A percentile compares a stretch with the other conserved stretches of the same genome.
Evolutionary conservation across 2,797 vertebrate genomes (phyloP).

Genomic region (Microhierax caerulescens): DNA sequence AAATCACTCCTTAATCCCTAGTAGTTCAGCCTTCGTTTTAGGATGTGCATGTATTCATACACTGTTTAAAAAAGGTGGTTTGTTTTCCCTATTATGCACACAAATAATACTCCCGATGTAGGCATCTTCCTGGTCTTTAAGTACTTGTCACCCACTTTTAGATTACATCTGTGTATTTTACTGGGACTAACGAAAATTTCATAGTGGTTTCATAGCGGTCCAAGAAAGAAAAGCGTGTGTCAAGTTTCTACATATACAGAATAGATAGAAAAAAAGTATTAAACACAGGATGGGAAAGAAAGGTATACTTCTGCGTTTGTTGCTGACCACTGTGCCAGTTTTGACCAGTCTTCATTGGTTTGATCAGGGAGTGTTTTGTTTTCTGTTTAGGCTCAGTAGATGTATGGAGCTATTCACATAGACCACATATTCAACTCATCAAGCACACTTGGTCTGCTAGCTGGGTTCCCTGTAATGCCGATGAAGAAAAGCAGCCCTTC

Average conservation of each 20-base stretch:
- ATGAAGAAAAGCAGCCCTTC: neutral
- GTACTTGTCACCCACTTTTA: neutral
- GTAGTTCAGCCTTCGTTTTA: neutral
- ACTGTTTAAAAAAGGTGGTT: neutral
- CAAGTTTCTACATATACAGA: neutral
- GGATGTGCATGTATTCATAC: neutral
- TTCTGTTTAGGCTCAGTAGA: neutral
- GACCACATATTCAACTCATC: neutral
- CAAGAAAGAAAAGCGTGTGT: neutral
- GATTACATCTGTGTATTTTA: neutral
- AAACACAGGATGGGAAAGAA: neutral
- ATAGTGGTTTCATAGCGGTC: neutral
- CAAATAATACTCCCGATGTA: neutral
- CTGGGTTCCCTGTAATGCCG: fast-evolving
- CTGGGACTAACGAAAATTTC: neutral
- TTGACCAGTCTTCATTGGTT: neutral
- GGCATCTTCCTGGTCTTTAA: neutral
- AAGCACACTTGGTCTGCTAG: neutral
- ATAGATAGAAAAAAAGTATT: neutral
- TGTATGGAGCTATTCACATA: neutral
- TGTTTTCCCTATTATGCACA: neutral
- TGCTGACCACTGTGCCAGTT: neutral
- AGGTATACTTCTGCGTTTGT: neutral
- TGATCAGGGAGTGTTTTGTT: neutral
- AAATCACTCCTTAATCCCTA: neutral